Evolutionary conservation across 2,797 vertebrate species (phyloP).

Genomic region (Poecilia velifera): DNA sequence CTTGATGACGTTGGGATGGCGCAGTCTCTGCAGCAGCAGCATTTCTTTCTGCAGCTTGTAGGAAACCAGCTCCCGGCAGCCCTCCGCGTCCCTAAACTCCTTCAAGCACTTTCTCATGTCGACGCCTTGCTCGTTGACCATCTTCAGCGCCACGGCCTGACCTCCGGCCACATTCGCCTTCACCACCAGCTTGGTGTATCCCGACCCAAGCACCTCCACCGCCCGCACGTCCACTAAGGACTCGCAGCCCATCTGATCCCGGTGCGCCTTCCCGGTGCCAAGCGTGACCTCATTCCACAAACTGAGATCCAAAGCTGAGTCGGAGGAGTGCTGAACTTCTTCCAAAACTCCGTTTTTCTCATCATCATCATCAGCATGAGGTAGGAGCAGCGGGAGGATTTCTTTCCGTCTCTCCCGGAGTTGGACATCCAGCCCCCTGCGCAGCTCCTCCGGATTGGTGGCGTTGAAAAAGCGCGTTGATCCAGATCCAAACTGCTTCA

Average conservation of each 20-base stretch:
- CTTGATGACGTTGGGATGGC: slow-evolving; percentile 88
- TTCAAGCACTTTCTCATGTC: slow-evolving; percentile 87
- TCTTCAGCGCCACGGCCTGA: slow-evolving; percentile 83
- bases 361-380: slow-evolving; percentile 1
- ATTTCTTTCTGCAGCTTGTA: slow-evolving; percentile 91
- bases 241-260: slow-evolving; percentile 79
- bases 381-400: slow-evolving; percentile 74
- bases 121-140: slow-evolving; percentile 84
- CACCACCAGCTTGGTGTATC: slow-evolving; percentile 88
- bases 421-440: slow-evolving; percentile 68
- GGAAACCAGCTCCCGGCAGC: slow-evolving; percentile 86
- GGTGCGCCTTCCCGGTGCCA: slow-evolving; percentile 52
- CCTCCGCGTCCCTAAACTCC: slow-evolving; percentile 79
- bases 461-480: slow-evolving; percentile 47
- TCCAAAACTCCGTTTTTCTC: not conserved
- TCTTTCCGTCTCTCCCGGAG: slow-evolving; percentile 77
- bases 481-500: slow-evolving; percentile 77
- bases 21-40: slow-evolving; percentile 82
- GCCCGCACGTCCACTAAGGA: slow-evolving; percentile 78
- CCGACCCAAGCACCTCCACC: slow-evolving; percentile 84
- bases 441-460: slow-evolving; percentile 57
- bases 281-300: slow-evolving; percentile 64
- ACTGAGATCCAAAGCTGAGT: slow-evolving; percentile 44
- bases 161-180: slow-evolving; percentile 81
- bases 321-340: slow-evolving; percentile 17